Evolutionary conservation across 1,140 invertebrate genomes (phyloP), one percentile per base, ranked within the genome.

Genomic region (Neodiprion lecontei): DNA sequence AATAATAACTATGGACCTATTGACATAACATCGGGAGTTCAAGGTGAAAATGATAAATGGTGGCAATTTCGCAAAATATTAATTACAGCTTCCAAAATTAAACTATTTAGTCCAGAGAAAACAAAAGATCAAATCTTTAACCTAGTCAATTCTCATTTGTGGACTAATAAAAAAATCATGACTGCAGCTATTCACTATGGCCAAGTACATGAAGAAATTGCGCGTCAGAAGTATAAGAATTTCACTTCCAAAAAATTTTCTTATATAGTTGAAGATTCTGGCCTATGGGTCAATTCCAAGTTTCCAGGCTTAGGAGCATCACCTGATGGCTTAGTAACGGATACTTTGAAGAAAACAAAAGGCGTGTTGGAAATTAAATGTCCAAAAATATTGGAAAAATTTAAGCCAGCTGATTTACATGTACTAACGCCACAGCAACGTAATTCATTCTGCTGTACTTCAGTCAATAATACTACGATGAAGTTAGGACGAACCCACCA

Each of bases 401-500:
- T 67, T 9, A 50, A 65, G 12, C 76, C 78, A 14, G 78, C 73
- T 50, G 73, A 78, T 50, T 49, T 78, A 50, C 67, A 75, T 48
- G 7, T 17, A 8, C 47, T 79, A 8, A 74, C 65, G 21, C 11
- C 75, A 28, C 69, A 74, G 70, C 78, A 79, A 68, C n/a, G 73
- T 65, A 73, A 21, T 53, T 76, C 74, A n/a, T 78, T 79, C 69
- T 79, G 75, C 69, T 77, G 76, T 65, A 77, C 67, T 17, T 14
- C 74, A 7, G 23, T 71, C 23, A 71, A 48, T 21, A n/a, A 65
- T 23, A 28, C 53, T 12, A 50, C 21, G 1, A 70, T 75, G 67
- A 74, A 50, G 48, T 76, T 80, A 48, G 77, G 78, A 70, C 48
- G 49, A 70, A 78, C 67, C 70, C 77, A 80, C 61, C 17, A 53